Conservation (phyloP, 2,113 vertebrate species). For the Oceanites oceanicus region DNA sequence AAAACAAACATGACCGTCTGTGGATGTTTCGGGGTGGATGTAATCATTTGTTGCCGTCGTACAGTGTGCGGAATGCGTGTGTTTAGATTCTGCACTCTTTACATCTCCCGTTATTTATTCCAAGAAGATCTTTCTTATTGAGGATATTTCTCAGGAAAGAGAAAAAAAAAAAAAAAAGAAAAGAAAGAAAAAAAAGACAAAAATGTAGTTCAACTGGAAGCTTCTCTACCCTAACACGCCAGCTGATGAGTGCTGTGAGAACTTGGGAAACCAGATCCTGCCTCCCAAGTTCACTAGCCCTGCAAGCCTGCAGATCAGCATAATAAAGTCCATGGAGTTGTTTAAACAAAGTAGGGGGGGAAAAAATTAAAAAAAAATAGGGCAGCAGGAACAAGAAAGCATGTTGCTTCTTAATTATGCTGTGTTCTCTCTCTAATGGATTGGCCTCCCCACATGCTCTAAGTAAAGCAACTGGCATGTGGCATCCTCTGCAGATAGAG, state of each 20-base stretch:
- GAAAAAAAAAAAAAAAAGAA: rapidly evolving
- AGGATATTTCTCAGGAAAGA: conserved; percentile 18
- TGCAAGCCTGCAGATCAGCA: conserved; percentile 10
- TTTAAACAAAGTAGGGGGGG: conserved; percentile 27
- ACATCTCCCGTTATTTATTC: background rate
- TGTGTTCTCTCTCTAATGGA: conserved; percentile 64
- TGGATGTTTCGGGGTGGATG: conserved; percentile 12
- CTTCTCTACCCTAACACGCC: background rate
- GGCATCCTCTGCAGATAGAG: conserved; percentile 59
- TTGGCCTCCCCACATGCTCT: conserved; percentile 59
- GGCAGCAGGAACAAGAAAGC: conserved; percentile 53
- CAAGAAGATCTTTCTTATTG: background rate
- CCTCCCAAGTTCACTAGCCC: background rate
- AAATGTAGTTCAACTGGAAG: background rate
- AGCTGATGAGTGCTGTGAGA: conserved; percentile 46
- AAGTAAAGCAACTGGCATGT: conserved; percentile 68
- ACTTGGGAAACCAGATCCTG: background rate
- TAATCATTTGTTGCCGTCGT: background rate
- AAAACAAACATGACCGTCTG: conserved; percentile 23
- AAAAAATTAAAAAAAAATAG: background rate
- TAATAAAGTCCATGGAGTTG: conserved; percentile 12
- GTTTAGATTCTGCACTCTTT: conserved; percentile 14
- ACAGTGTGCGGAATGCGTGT: background rate
- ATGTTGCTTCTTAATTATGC: conserved; percentile 71
- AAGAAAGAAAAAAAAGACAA: background rate